Evolutionary conservation across 2,113 vertebrate species (phyloP), one percentile per base, ranked within the genome.

Genomic region (Otolemur garnettii): DNA sequence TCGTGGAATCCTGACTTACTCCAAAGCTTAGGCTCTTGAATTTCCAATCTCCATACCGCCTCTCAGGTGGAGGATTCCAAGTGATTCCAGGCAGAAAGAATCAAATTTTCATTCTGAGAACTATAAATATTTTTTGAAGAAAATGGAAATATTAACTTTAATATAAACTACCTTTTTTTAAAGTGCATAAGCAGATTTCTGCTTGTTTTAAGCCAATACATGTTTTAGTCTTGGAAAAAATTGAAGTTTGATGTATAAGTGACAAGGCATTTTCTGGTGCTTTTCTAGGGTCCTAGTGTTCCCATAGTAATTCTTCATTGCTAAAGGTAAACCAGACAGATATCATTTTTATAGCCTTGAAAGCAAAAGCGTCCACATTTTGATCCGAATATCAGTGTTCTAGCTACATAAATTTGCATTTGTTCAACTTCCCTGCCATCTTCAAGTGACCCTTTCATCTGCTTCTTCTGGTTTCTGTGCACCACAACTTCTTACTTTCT

Each of bases 241-340:
- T 7, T 4, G 11, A 50, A n/a, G 38, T 1, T 5, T 0, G 5
- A 12, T 15, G 21, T 22, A 13, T 0, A 3, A 24, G 57, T 4
- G 1, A 50, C 5, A 12, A 59, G 7, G 4, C 5, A 38, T 38
- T 33, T 55, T 75, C 1, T n/a, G 30, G 0, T 5, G 2, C 10
- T 78, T 77, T 60, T 14, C 8, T 18, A 5, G 18, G 2, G 57
- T 26, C 30, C 53, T 18, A 11, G 35, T 26, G 33, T 21, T 11
- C 7, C 26, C 1, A 6, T 3, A 60, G 26, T 14, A 45, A 62
- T 55, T 53, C 59, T 57, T 68, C 35, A 10, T 9, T 42, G 45
- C 1, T 3, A 13, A 71, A 71, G 10, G 24, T 21, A 50, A 26
- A 82, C 13, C 15, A 3, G 12, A 7, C 5, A 57, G n/a, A n/a